Evolutionary conservation across 1,140 invertebrate species (phyloP), one percentile per base, ranked within the genome.

Genomic region (Cyrtorhinus lividipennis): DNA sequence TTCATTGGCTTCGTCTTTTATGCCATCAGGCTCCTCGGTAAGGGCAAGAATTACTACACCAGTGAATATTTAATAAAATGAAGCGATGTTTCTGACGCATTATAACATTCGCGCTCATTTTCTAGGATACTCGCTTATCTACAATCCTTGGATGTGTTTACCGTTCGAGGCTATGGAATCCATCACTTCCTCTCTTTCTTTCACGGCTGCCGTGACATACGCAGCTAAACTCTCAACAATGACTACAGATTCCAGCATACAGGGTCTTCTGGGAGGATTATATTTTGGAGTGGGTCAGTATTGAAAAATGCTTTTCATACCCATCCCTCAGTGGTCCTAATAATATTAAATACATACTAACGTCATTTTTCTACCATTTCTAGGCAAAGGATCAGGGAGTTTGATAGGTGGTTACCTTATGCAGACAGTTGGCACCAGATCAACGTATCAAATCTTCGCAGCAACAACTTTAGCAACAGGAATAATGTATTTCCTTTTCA

Each of bases 91-190:
- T n/a, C n/a, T n/a, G n/a, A n/a, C n/a, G n/a, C n/a, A n/a, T n/a
- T n/a, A n/a, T n/a, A n/a, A n/a, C n/a, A n/a, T n/a, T n/a, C n/a
- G n/a, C n/a, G n/a, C n/a, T 61, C 56, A 61, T 64, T 65, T 73
- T 68, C 1, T 70, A 86, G 83, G 85, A 44, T 92, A 91, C 71
- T 90, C 89, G 0, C 71, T 90, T 60, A 85, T 93, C 66, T 81
- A 84, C 70, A 83, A 88, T 72, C 86, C 87, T 13, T 90, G 86
- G 86, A 78, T 83, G 69, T 86, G 84, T 64, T 73, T 93, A 44
- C 79, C 87, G 25, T 88, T 91, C 69, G 90, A 93, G 74, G 83
- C 85, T 12, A 77, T 91, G 72, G 88, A 92, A 77, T 85, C 83
- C 1, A 81, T 92, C 57, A 91, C 88, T n/a, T 84, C 86, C 65